phyloP scores from a whole-genome alignment of 1,140 invertebrate species.

The Adelges cooleyi region DNA sequence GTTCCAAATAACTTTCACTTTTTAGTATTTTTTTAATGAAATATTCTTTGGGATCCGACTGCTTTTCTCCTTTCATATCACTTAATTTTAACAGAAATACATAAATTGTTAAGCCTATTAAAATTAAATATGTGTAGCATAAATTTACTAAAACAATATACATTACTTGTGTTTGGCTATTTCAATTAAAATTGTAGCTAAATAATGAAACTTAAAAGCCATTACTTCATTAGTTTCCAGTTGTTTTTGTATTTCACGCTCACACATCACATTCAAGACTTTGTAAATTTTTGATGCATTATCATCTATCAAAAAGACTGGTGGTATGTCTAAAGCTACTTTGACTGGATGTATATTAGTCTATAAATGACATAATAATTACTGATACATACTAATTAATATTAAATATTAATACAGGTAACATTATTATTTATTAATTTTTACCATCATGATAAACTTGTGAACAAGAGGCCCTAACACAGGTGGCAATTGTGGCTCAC shows the following conservation, averaged over 20 bases:
- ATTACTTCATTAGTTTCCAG: constrained; percentile 83
- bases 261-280: constrained; percentile 71
- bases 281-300: constrained; percentile 64
- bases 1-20: constrained; percentile 62
- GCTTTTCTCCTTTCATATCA: constrained; percentile 33
- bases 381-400: too few relatives aligned
- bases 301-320: constrained; percentile 52
- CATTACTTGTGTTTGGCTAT: constrained; percentile 52
- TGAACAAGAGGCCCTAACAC: constrained; percentile 64
- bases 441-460: constrained; percentile 69
- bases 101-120: background rate
- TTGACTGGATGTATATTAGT: constrained; percentile 78
- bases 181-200: constrained; percentile 62
- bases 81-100: background rate
- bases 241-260: constrained; percentile 73
- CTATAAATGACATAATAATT: constrained; percentile 45
- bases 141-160: background rate
- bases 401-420: background rate
- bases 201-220: constrained; percentile 82
- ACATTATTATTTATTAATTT: constrained; percentile 24
- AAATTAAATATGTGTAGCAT: background rate
- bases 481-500: constrained; percentile 62
- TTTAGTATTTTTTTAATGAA: constrained; percentile 50
- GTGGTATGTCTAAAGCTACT: constrained; percentile 66
- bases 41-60: constrained; percentile 53